Conservation (phyloP, 2,888 invertebrate genomes). For the Halictus ligatus region DNA sequence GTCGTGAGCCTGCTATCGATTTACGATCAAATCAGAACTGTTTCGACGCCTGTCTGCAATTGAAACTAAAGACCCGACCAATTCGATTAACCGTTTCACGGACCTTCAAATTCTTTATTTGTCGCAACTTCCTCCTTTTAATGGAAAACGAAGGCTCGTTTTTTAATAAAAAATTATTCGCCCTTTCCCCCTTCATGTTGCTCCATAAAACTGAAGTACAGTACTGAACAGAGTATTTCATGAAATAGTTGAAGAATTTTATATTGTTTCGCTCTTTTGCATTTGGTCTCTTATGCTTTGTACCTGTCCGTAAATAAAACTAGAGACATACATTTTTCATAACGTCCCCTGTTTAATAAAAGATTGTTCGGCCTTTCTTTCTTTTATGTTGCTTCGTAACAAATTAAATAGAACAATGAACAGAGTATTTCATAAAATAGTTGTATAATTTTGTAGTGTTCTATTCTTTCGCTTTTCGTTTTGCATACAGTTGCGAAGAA, state of each 20-base stretch:
- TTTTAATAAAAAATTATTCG: background rate
- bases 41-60: constrained; percentile 36
- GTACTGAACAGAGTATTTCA: background rate
- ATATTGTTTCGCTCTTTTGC: background rate
- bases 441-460: no score
- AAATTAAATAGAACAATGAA: no score
- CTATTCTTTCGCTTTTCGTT: background rate
- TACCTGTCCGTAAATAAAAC: no score
- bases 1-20: constrained; percentile 38
- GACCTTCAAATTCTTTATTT: constrained; percentile 16
- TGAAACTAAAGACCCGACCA: constrained; percentile 32
- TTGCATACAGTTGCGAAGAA: background rate
- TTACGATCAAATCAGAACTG: constrained; percentile 42
- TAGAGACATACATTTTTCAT: no score
- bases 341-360: background rate
- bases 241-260: background rate
- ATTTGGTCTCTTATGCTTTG: no score
- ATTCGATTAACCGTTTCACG: constrained; percentile 35
- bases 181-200: background rate
- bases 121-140: background rate
- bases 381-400: background rate
- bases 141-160: background rate
- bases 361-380: background rate
- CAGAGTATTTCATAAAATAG: background rate
- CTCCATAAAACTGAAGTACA: background rate